These are phyloP conservation scores for Brienomyrus brachyistius DNA, from an alignment of 2,113 vertebrate genomes.

Conservation along the genomic window DNA sequence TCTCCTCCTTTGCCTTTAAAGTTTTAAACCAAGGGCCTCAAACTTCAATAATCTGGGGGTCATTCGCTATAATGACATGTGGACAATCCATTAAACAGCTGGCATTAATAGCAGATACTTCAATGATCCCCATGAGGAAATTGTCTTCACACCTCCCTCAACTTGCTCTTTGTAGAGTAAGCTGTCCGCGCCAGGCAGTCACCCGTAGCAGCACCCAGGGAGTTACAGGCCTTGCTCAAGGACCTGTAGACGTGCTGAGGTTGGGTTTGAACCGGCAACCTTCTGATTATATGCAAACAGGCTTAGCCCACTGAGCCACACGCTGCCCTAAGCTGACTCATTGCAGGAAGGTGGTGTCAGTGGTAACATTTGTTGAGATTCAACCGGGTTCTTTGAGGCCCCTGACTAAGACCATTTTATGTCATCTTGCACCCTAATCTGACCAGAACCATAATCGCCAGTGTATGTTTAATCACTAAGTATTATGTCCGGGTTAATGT, in stretches of 20 bases:
- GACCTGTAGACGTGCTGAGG: too few relatives aligned
- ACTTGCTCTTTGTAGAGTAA: too few relatives aligned
- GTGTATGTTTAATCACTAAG: not conserved
- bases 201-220: too few relatives aligned
- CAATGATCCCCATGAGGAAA: too few relatives aligned
- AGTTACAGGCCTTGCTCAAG: too few relatives aligned
- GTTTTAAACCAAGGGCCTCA: not conserved
- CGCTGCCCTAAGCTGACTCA: not conserved
- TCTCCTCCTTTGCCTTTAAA: not conserved
- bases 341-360: not conserved
- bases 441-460: not conserved
- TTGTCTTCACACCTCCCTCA: too few relatives aligned
- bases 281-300: too few relatives aligned
- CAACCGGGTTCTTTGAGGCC: not conserved
- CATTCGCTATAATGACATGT: not conserved
- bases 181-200: too few relatives aligned
- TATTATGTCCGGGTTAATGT: not conserved
- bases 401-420: not conserved
- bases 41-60: not conserved
- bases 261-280: too few relatives aligned
- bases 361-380: not conserved
- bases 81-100: not conserved
- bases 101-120: not conserved
- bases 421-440: not conserved
- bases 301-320: too few relatives aligned